Percentiles rank a stretch among this genome's conserved stretches.
Evolutionary conservation across 2,888 invertebrate species (phyloP).

Genomic region (Eupeodes luniger): DNA sequence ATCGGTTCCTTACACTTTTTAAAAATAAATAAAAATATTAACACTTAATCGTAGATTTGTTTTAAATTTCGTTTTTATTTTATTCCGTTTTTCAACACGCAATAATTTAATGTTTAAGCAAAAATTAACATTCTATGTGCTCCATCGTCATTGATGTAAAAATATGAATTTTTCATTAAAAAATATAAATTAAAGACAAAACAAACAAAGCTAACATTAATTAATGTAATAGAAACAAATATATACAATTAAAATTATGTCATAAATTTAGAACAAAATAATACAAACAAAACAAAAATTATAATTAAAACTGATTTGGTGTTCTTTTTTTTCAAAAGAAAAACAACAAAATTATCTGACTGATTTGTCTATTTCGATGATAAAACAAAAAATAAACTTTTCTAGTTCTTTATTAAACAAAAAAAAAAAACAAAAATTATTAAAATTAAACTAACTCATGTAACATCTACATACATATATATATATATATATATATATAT

Average conservation of each 20-base stretch:
- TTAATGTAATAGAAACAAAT: slow-evolving; percentile 7
- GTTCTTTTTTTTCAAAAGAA: slow-evolving; percentile 30
- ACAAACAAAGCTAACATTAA: slow-evolving; percentile 48
- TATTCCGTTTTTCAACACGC: slow-evolving; percentile 34
- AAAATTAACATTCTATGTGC: slow-evolving; percentile 70
- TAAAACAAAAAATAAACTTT: slow-evolving; percentile 21
- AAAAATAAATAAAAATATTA: slow-evolving; percentile 4
- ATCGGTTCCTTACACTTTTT: slow-evolving; percentile 62
- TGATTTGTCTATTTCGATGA: slow-evolving; percentile 67
- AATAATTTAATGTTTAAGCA: slow-evolving; percentile 67
- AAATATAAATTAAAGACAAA: slow-evolving; percentile 33
- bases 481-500: slow-evolving; percentile 13
- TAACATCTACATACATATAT: neutral
- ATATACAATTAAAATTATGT: slow-evolving; percentile 6
- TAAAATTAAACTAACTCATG: slow-evolving; percentile 24
- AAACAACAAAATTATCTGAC: slow-evolving; percentile 57
- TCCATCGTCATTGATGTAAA: slow-evolving; percentile 76
- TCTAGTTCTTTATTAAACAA: slow-evolving; percentile 26
- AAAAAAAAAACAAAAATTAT: slow-evolving; percentile 45
- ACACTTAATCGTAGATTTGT: slow-evolving; percentile 14
- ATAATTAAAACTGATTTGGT: slow-evolving; percentile 30
- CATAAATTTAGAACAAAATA: slow-evolving; percentile 1
- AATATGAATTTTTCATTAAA: slow-evolving; percentile 65
- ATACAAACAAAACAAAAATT: neutral
- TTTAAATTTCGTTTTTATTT: slow-evolving; percentile 12